Conservation (phyloP, 2,888 invertebrate genomes). For the Cantharis flavilabris region DNA sequence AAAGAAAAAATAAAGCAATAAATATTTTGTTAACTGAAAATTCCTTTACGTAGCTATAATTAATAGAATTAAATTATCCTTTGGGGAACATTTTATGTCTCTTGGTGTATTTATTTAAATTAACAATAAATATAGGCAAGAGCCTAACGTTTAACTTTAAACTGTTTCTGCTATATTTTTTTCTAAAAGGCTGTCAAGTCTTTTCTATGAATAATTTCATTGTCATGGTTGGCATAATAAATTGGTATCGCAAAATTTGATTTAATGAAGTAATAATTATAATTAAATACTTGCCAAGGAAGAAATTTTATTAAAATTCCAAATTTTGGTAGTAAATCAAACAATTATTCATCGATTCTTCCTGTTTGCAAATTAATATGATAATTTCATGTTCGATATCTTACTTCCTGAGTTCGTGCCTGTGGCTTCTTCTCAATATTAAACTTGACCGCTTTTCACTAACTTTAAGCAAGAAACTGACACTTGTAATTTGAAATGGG, state of each 20-base stretch:
- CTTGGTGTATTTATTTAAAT: not conserved
- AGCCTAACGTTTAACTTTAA: not conserved
- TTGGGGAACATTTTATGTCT: not conserved
- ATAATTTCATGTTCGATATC: not conserved
- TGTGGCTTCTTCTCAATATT: slow-evolving; percentile 1
- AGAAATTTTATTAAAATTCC: not conserved
- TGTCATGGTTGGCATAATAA: no score
- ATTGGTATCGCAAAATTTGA: not conserved
- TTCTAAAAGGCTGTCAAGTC: no score
- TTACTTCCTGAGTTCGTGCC: not conserved
- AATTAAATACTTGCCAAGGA: not conserved
- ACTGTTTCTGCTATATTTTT: not conserved
- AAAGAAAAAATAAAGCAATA: not conserved
- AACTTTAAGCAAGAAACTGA: slow-evolving; percentile 1
- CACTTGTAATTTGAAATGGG: not conserved
- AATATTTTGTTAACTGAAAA: not conserved
- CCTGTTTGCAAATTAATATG: not conserved
- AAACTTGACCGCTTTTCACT: not conserved
- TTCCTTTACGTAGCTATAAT: not conserved
- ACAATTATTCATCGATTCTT: not conserved
- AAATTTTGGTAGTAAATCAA: not conserved
- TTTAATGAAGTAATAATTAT: not conserved
- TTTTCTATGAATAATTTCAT: no score
- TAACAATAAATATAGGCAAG: not conserved
- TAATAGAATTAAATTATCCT: not conserved